Conservation (phyloP, 2,888 invertebrate genomes). For the Acleris holmiana region DNA sequence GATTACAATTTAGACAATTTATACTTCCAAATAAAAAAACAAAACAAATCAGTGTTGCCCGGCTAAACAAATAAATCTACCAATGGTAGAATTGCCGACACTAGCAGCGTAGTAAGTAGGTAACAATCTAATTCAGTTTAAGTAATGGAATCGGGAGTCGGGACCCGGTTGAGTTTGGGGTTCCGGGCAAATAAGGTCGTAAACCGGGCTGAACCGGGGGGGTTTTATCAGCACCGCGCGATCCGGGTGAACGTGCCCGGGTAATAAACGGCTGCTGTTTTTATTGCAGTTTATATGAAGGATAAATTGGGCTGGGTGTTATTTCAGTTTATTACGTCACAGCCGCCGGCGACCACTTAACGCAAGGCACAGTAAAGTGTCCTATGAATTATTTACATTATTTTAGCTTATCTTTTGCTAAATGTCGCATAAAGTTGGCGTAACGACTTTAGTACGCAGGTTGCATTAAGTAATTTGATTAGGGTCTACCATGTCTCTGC, state of each 20-base stretch:
- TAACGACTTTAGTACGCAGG: not conserved
- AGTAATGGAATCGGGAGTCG: constrained; percentile 34
- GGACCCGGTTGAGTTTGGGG: constrained; percentile 34
- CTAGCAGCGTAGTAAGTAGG: constrained; percentile 35
- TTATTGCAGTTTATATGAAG: constrained; percentile 35
- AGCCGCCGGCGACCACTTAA: constrained; percentile 21
- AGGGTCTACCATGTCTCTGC: too few relatives aligned
- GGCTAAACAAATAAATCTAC: constrained; percentile 29
- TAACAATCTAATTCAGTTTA: constrained; percentile 36
- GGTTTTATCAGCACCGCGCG: constrained; percentile 44
- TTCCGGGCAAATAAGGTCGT: constrained; percentile 51
- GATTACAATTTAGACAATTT: not conserved
- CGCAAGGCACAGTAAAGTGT: constrained; percentile 11
- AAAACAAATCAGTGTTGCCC: constrained; percentile 10
- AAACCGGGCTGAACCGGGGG: constrained; percentile 45
- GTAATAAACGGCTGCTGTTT: constrained; percentile 42
- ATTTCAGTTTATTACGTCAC: constrained; percentile 29
- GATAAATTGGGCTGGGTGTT: constrained; percentile 34
- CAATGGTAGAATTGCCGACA: constrained; percentile 29
- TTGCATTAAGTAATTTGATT: not conserved
- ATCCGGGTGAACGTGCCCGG: constrained; percentile 42
- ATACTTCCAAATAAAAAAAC: not conserved
- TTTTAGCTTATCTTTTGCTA: constrained; percentile 17
- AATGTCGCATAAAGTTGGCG: constrained; percentile 10
- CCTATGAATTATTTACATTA: constrained; percentile 30